These are phyloP conservation scores for Pterobdella sp. DNA, from an alignment of 2,888 invertebrate genomes.

Conservation along the genomic window DNA sequence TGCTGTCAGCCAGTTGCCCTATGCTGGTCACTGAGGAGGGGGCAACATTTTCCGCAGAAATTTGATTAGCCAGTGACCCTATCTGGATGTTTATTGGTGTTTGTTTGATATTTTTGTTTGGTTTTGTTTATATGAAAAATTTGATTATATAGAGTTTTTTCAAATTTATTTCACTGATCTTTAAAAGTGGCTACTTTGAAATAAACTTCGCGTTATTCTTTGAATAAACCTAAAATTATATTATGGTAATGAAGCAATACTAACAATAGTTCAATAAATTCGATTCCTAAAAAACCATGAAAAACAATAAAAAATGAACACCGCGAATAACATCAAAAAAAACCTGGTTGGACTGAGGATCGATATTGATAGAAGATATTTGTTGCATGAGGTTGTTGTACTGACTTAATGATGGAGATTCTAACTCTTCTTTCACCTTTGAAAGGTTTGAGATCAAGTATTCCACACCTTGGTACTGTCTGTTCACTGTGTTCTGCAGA, in stretches of 20 bases:
- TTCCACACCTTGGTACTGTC: not conserved
- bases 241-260: too few species aligned
- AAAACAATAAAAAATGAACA: too few species aligned
- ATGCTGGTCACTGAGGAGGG: not conserved
- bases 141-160: too few species aligned
- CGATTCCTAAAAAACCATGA: too few species aligned
- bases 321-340: too few species aligned
- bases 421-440: not conserved
- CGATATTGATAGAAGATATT: not conserved
- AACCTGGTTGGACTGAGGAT: conserved; percentile 15
- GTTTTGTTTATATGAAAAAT: not conserved
- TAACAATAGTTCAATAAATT: too few species aligned
- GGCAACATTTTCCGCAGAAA: not conserved
- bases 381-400: not conserved
- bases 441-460: conserved; percentile 12
- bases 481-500: conserved; percentile 4
- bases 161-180: too few species aligned
- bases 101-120: not conserved
- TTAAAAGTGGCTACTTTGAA: too few species aligned
- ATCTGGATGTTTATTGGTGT: not conserved
- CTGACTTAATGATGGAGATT: not conserved
- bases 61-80: not conserved
- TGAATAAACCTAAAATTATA: too few species aligned
- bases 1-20: conserved; percentile 10
- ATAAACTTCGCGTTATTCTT: too few species aligned